Conservation (phyloP, 1,140 invertebrate genomes). For the Diorhabda carinulata region DNA sequence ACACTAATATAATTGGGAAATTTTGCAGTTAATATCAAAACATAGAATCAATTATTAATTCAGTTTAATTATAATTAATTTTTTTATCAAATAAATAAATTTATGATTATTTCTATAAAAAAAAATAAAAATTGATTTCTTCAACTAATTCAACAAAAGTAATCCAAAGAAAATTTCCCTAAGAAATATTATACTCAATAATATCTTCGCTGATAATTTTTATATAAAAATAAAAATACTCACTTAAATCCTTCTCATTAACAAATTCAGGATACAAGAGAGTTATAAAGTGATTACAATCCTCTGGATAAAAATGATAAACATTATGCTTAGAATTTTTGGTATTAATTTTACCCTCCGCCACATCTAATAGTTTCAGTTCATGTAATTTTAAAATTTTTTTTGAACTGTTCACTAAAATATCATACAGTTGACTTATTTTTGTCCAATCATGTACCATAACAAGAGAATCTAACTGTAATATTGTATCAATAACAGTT, state of each 20-base stretch:
- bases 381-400: conserved; percentile 61
- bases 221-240: conserved; percentile 14
- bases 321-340: conserved; percentile 27
- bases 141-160: too few relatives aligned
- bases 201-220: too few relatives aligned
- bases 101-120: too few relatives aligned
- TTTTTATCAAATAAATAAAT: too few relatives aligned
- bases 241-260: conserved; percentile 53
- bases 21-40: too few relatives aligned
- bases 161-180: too few relatives aligned
- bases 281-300: conserved; percentile 72
- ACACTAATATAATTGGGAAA: too few relatives aligned
- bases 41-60: too few relatives aligned
- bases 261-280: conserved; percentile 62
- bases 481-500: conserved; percentile 52
- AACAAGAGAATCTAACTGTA: conserved; percentile 67
- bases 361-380: conserved; percentile 45
- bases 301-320: conserved; percentile 60
- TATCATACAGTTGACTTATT: conserved; percentile 61
- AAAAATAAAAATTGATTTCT: too few relatives aligned
- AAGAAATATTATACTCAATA: too few relatives aligned
- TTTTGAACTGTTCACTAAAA: conserved; percentile 69
- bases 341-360: too few relatives aligned
- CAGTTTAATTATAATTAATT: too few relatives aligned
- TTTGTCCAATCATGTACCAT: conserved; percentile 63